Conservation (phyloP, 1,140 invertebrate genomes). For the Calliopsis andreniformis region DNA sequence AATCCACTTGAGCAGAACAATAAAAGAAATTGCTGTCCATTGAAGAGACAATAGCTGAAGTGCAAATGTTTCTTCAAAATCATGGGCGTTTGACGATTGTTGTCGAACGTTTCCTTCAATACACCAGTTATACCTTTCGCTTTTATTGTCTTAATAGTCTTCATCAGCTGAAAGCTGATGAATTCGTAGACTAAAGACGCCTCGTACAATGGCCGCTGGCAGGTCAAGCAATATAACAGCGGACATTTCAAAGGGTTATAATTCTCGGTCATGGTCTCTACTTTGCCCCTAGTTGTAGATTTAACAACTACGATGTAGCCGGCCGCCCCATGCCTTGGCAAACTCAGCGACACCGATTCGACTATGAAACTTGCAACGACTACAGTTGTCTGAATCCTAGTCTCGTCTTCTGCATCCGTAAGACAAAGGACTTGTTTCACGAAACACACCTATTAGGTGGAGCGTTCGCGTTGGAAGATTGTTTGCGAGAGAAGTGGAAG, state of each 20-base stretch:
- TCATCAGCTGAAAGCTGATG: conserved; percentile 1
- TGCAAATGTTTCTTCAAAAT: background rate
- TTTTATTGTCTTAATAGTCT: conserved; percentile 24
- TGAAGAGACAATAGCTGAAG: background rate
- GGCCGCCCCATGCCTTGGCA: too few species aligned
- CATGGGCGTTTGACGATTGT: too few species aligned
- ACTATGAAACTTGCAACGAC: background rate
- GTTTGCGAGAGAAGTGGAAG: conserved; percentile 21
- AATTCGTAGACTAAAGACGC: background rate
- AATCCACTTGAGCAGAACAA: background rate
- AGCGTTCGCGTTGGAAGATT: conserved; percentile 5
- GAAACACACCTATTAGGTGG: conserved; percentile 6
- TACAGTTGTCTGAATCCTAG: background rate
- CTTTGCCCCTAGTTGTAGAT: background rate
- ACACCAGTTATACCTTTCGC: background rate
- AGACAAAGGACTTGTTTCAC: background rate
- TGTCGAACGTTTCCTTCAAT: background rate
- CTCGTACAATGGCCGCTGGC: background rate
- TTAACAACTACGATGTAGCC: conserved; percentile 11
- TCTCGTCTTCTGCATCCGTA: background rate
- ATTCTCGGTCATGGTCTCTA: background rate
- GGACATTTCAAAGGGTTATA: conserved; percentile 16
- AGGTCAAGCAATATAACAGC: background rate
- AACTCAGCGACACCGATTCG: background rate
- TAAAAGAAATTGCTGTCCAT: background rate